Conservation (phyloP, 2,888 invertebrate genomes). For the Lamproptera curius region DNA sequence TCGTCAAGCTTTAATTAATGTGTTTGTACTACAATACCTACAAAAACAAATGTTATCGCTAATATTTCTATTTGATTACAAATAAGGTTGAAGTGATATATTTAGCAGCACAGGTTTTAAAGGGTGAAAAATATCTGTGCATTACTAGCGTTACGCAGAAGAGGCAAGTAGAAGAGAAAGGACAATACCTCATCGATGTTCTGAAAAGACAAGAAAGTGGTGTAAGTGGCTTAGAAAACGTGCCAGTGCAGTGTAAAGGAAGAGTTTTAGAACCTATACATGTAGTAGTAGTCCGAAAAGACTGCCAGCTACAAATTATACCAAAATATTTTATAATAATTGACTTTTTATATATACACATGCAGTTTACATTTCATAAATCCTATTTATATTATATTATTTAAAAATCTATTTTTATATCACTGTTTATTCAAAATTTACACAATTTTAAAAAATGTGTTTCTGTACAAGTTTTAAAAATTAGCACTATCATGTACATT, state of each 20-base stretch:
- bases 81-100: neutral
- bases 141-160: conserved; percentile 52
- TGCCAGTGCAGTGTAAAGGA: conserved; percentile 52
- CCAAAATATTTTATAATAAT: too few species aligned
- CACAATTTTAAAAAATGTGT: too few species aligned
- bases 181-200: conserved; percentile 79
- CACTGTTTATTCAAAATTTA: too few species aligned
- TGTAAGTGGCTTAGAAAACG: conserved; percentile 60
- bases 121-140: conserved; percentile 41
- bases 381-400: too few species aligned
- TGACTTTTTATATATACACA: too few species aligned
- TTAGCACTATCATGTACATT: too few species aligned
- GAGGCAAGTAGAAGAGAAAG: conserved; percentile 52
- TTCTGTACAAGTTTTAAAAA: too few species aligned
- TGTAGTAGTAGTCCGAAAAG: too few species aligned
- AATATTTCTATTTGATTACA: conserved; percentile 1
- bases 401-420: too few species aligned
- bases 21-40: conserved; percentile 1
- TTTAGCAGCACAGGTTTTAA: conserved; percentile 23
- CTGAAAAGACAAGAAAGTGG: conserved; percentile 79
- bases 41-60: conserved; percentile 1
- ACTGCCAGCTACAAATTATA: too few species aligned
- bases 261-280: too few species aligned
- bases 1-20: conserved; percentile 2
- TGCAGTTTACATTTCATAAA: conserved; percentile 1